phyloP scores from a whole-genome alignment of 2,888 invertebrate species.

The Abrostola triplasia region DNA sequence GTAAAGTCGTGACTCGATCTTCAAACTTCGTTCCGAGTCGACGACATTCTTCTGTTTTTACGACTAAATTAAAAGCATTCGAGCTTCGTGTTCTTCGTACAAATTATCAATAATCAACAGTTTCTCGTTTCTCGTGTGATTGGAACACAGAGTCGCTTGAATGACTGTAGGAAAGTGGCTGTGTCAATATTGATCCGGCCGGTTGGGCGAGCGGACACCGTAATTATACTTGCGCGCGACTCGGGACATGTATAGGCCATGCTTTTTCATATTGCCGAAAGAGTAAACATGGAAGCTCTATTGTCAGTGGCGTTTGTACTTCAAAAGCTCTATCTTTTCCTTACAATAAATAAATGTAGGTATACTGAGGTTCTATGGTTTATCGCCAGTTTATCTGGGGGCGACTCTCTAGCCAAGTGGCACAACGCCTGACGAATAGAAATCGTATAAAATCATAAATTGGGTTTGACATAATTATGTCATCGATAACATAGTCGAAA shows the following conservation, averaged over 20 bases:
- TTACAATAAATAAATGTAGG: too few species aligned
- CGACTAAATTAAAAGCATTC: conserved; percentile 48
- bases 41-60: conserved; percentile 50
- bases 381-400: too few species aligned
- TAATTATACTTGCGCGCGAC: conserved; percentile 32
- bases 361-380: too few species aligned
- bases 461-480: too few species aligned
- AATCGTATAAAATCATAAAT: too few species aligned
- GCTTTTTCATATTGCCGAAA: conserved; percentile 29
- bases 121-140: conserved; percentile 57
- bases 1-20: conserved; percentile 44
- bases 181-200: conserved; percentile 64
- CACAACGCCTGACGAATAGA: too few species aligned
- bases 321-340: not conserved
- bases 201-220: conserved; percentile 51
- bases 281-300: conserved; percentile 25
- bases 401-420: too few species aligned
- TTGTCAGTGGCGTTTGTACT: conserved; percentile 3
- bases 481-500: too few species aligned
- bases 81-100: conserved; percentile 51
- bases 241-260: conserved; percentile 27
- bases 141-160: conserved; percentile 56
- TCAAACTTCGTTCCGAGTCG: conserved; percentile 23
- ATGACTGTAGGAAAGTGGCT: conserved; percentile 63
- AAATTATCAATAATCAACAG: conserved; percentile 66